Evolutionary conservation across 2,888 invertebrate genomes (phyloP).

Genomic region (Lymantria monacha): DNA sequence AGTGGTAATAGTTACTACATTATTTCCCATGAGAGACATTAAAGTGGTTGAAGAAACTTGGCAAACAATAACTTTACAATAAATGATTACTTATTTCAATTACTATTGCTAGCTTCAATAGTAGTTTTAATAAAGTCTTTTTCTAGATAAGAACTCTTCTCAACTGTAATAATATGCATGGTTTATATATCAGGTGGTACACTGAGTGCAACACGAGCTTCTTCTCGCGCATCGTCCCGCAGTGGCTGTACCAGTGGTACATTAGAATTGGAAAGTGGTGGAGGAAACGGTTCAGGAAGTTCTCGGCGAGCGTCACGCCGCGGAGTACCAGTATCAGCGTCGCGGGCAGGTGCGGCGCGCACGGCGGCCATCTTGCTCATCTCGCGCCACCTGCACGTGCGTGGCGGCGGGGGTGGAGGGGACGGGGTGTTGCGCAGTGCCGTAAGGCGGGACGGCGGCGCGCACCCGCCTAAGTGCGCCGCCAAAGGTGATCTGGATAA

Average conservation of each 20-base stretch:
- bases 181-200: conserved; percentile 74
- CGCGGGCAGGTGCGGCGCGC: conserved; percentile 96
- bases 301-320: conserved; percentile 91
- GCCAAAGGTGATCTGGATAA: conserved; percentile 82
- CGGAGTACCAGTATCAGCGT: conserved; percentile 88
- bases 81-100: too few relatives aligned
- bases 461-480: conserved; percentile 81
- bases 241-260: conserved; percentile 74
- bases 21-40: too few relatives aligned
- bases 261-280: conserved; percentile 69
- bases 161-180: neutral
- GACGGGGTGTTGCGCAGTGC: conserved; percentile 68
- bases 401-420: conserved; percentile 81
- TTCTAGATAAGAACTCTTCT: too few relatives aligned
- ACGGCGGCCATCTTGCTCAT: conserved; percentile 97
- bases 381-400: conserved; percentile 88
- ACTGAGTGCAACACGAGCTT: conserved; percentile 75
- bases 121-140: too few relatives aligned
- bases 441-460: conserved; percentile 80
- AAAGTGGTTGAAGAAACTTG: too few relatives aligned
- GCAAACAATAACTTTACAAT: too few relatives aligned
- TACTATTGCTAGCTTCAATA: too few relatives aligned
- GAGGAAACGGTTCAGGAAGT: conserved; percentile 78
- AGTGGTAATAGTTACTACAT: too few relatives aligned
- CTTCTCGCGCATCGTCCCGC: conserved; percentile 75